Evolutionary conservation across 2,113 vertebrate species (phyloP), one percentile per base, ranked within the genome.

Genomic region (Antechinus flavipes): DNA sequence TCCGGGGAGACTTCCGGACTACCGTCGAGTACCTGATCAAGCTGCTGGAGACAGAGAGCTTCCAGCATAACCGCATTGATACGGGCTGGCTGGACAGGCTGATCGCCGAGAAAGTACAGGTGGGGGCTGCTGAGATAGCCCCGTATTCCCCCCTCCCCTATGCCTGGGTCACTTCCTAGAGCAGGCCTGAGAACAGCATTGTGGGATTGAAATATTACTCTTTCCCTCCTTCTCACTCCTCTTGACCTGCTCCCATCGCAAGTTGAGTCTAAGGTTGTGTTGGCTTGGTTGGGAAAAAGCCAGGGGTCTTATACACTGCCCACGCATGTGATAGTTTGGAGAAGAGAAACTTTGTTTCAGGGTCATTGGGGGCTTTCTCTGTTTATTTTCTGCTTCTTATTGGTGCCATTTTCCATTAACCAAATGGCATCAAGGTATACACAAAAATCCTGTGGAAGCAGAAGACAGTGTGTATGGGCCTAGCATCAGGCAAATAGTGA

Each of bases 21-120:
- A 99, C 99, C 0, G 99, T 99, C 27, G 99, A 99, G 96, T 99
- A 99, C 97, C 98, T 99, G 97, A 99, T 99, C 93, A 99, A 99
- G 91, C 98, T 99, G 76, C 98, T 99, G 97, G 99, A 99, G 98
- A 99, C 99, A 0, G 99, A 99, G 98, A 99, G 99, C 98, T 99
- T 99, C 98, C 99, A 99, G 98, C 99, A 99, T 93, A 99, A 99
- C 98, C 99, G 98, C 98, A 99, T 99, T 0, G 99, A 99, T 98
- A 99, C 99, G 0, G 99, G 99, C 98, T 99, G 99, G 99, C 97
- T 99, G 98, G 99, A 99, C 96, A 98, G 99, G 93, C 99, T 99
- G 2, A 99, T 99, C 95, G 99, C 99, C 0, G 99, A 99, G 98
- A 99, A 99, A 99, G 99, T 99, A 97, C 99, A 99, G 99, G 99